These are phyloP conservation scores for Cheilosia grossa DNA, from an alignment of 2,888 invertebrate species.

Conservation along the genomic window DNA sequence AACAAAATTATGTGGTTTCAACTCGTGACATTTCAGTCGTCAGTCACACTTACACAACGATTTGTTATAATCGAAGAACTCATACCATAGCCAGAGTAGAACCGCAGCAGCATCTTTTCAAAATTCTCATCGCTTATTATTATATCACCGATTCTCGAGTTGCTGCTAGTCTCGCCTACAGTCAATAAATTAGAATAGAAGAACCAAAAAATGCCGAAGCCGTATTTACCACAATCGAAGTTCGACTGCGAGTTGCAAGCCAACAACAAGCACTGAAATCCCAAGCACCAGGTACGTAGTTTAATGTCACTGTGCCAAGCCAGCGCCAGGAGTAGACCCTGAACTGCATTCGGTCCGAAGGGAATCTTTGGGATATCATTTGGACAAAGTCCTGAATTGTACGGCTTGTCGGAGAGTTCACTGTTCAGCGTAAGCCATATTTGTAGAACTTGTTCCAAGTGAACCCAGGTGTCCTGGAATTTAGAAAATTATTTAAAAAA, in stretches of 20 bases:
- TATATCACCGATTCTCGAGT: constrained; percentile 84
- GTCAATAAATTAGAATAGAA: constrained; percentile 87
- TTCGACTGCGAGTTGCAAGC: constrained; percentile 86
- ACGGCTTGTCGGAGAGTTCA: constrained; percentile 82
- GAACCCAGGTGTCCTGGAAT: constrained; percentile 87
- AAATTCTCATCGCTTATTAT: constrained; percentile 87
- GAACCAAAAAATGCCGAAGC: constrained; percentile 88
- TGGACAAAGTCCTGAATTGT: constrained; percentile 85
- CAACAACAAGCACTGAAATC: constrained; percentile 88
- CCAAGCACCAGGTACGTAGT: constrained; percentile 89
- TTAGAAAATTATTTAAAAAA: constrained; percentile 14
- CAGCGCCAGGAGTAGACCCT: constrained; percentile 87
- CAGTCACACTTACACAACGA: constrained; percentile 80
- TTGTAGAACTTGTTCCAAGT: constrained; percentile 92
- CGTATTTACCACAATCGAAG: constrained; percentile 79
- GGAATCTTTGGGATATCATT: constrained; percentile 86
- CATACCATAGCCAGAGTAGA: constrained; percentile 87
- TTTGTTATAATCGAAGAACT: constrained; percentile 81
- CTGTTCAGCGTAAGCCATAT: constrained; percentile 94
- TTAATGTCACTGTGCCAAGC: constrained; percentile 88
- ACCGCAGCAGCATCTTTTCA: constrained; percentile 86
- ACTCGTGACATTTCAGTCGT: not conserved
- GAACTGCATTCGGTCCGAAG: constrained; percentile 87
- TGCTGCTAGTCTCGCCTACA: constrained; percentile 81
- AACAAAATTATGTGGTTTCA: not conserved